Base-by-base conservation (phyloP, 1,140 invertebrate species). In the Magallana angulata region DNA sequence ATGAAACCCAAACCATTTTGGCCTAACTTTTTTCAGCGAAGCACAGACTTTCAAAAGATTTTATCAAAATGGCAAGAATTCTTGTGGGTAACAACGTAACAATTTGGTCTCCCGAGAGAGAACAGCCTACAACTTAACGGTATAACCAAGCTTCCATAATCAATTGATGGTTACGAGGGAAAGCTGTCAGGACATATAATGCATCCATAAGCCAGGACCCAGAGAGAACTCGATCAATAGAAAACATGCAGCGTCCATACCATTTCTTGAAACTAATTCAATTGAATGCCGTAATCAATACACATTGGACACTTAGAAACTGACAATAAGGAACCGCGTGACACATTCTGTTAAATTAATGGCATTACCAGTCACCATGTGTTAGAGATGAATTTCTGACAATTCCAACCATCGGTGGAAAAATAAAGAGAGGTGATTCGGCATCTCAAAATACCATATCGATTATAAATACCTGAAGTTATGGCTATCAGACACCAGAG, bases 141-240 rank as follows among this genome's bases (percentile, higher is more conserved):
- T 18, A 64, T 64, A 18, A 64, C 18, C 60, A 64, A 64, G 11
- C 18, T 64, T 64, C 11, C 60, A 64, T 64, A 64, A 64, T 64
- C 60, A 64, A 64, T 64, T 64, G 60, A 64, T 64, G 60, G 60
- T 64, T 64, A n/a, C n/a, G 60, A 16, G 36, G 60, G 60, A 62
- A 62, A 64, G 60, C 60, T 64, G 60, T 64, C 16, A 16, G 60
- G 16, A 7, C 60, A 16, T 64, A 16, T 18, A 64, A n/a, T 64
- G 14, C 60, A 62, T 62, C n/a, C 7, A 18, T n/a, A 18, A 64
- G 60, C 16, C 60, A n/a, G 16, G 60, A 18, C 60, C 18, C 16
- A 16, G 16, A 18, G 60, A 64, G 18, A 64, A 14, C 16, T 64
- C 60, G 18, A 64, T 64, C 16, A 62, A 62, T 16, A n/a, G 60